These are phyloP conservation scores for Mus pahari DNA, from an alignment of 2,113 vertebrate genomes.

Conservation along the genomic window DNA sequence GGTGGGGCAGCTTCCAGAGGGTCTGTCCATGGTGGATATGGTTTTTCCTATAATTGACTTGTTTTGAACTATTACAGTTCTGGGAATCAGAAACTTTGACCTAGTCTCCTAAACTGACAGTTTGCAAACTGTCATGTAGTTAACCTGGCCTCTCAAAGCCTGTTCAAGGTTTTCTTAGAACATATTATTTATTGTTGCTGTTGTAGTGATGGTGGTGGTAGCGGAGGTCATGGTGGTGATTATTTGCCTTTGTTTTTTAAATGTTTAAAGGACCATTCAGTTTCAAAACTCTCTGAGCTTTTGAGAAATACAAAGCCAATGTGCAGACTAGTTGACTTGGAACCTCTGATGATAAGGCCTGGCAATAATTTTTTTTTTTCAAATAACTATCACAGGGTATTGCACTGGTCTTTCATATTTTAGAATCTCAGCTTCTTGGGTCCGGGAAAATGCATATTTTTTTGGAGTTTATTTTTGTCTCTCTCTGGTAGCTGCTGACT, in stretches of 20 bases:
- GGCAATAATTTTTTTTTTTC: slow-evolving; percentile 13
- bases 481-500: slow-evolving; percentile 13
- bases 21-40: no score
- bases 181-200: background rate
- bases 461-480: background rate
- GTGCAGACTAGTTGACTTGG: background rate
- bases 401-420: background rate
- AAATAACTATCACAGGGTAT: background rate
- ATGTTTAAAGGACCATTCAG: background rate
- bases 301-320: background rate
- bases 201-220: background rate
- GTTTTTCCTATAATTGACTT: no score
- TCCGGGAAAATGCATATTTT: background rate
- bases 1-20: no score
- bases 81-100: no score
- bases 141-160: no score
- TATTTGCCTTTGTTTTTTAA: background rate
- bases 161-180: background rate
- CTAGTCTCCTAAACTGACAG: no score
- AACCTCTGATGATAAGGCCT: background rate
- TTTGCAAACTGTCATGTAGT: no score
- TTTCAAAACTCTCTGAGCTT: background rate
- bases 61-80: no score
- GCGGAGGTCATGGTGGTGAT: background rate
- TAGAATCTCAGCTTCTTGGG: background rate